Base-by-base conservation (phyloP, 2,888 invertebrate genomes). In the Aquatica leii region DNA sequence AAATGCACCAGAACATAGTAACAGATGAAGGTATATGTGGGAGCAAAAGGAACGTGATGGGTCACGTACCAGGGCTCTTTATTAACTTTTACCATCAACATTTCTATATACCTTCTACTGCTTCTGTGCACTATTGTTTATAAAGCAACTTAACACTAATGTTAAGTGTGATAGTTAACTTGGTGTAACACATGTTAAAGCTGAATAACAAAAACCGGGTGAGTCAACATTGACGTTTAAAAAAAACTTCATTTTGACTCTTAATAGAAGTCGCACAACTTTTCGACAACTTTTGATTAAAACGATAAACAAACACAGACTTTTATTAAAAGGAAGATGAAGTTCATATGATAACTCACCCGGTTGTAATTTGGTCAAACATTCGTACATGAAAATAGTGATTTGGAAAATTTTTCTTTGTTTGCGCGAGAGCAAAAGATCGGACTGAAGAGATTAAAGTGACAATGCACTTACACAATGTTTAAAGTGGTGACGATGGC, bases 1-100 rank as follows among this genome's bases (percentile, higher is more conserved):
- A 74, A 74, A 74, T 76, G 77, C 74, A 77, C 78, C 77, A 76
- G 71, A 76, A 74, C 72, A 75, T 73, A 73, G 71, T 71, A 76
- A 76, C 76, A 78, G 78, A 77, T 77, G 77, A 77, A 77, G 78
- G 79, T 73, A 79, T 78, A 77, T 74, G 70, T 69, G 72, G 73
- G 72, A 74, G 17, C 14, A 41, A 67, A 59, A 74, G 71, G 72
- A 70, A 59, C 66, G 68, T 71, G 68, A 67, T 67, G 56, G 57
- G 55, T 67, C 62, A 66, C 66, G 60, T 67, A 66, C 56, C 51
- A 59, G 54, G 65, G 56, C 41, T 48, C 48, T 12, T 58, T 59
- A 43, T 17, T 54, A 52, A 57, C 61, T 65, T 24, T 67, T 67
- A 67, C 62, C 62, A 66, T 49, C 49, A 46, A 58, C 68, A 72